A percentile compares a stretch with the other conserved stretches of the same genome.
phyloP scores from a whole-genome alignment of 2,888 invertebrate genomes.

The Drosophila fungiperda region DNA sequence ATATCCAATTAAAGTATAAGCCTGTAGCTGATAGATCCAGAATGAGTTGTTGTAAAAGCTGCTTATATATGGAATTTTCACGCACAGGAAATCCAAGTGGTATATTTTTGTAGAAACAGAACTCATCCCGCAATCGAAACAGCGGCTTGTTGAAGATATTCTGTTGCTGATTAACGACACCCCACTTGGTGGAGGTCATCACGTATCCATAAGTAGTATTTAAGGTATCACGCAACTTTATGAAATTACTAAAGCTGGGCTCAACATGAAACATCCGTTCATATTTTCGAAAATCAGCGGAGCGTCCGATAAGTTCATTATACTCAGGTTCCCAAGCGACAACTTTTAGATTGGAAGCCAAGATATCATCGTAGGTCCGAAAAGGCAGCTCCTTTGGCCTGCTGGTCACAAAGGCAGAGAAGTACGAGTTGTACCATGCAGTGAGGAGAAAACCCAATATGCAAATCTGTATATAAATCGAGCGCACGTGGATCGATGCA shows the following conservation, averaged over 20 bases:
- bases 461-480: conserved; percentile 79
- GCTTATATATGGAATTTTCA: conserved; percentile 74
- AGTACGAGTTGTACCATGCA: conserved; percentile 79
- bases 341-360: conserved; percentile 64
- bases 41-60: conserved; percentile 63
- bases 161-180: conserved; percentile 76
- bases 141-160: conserved; percentile 72
- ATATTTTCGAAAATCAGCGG: conserved; percentile 59
- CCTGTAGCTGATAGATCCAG: conserved; percentile 67
- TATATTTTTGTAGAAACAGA: conserved; percentile 76
- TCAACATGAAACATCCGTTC: conserved; percentile 65
- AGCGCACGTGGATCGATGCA: conserved; percentile 67
- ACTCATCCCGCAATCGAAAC: conserved; percentile 67
- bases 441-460: conserved; percentile 78
- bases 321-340: conserved; percentile 68
- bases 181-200: conserved; percentile 71
- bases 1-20: conserved; percentile 60
- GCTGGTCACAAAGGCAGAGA: conserved; percentile 80
- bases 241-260: conserved; percentile 54
- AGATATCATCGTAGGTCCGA: conserved; percentile 70
- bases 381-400: conserved; percentile 68
- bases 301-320: conserved; percentile 45
- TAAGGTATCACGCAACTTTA: conserved; percentile 67
- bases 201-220: conserved; percentile 72
- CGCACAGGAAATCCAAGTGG: conserved; percentile 77